phyloP scores from a whole-genome alignment of 2,797 vertebrate species.

The Microchirus variegatus region DNA sequence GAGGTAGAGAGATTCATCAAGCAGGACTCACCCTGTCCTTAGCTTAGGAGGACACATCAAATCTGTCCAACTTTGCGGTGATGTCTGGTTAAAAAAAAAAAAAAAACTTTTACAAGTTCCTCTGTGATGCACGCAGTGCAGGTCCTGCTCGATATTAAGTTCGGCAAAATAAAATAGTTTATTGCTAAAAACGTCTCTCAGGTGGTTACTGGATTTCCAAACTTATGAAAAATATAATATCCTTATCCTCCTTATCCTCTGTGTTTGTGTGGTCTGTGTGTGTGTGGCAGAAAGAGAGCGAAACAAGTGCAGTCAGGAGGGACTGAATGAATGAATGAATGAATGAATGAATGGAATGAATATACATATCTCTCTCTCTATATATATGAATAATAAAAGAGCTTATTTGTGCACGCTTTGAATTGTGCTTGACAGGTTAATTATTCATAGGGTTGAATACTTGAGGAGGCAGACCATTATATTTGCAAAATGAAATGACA shows the following conservation, averaged over 20 bases:
- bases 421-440: not conserved
- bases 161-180: too few species aligned
- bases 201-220: too few species aligned
- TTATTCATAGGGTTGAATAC: not conserved
- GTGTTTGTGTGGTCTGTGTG: not conserved
- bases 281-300: not conserved
- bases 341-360: not conserved
- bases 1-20: slow-evolving; percentile 74
- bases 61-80: slow-evolving; percentile 48
- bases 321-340: not conserved
- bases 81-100: slow-evolving; percentile 14
- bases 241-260: too few species aligned
- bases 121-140: too few species aligned
- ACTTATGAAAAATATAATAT: too few species aligned
- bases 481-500: not conserved
- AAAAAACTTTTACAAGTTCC: slow-evolving; percentile 27
- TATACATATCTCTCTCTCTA: too few species aligned
- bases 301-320: not conserved
- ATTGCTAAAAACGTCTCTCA: too few species aligned
- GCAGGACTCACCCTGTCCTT: slow-evolving; percentile 50
- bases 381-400: not conserved
- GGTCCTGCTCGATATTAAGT: too few species aligned
- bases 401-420: not conserved
- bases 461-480: not conserved
- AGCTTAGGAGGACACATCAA: slow-evolving; percentile 56